Percentiles rank a stretch among this genome's conserved stretches.
Evolutionary conservation across 1,140 invertebrate species (phyloP).

Genomic region (Macrotrachela quadricornifera): DNA sequence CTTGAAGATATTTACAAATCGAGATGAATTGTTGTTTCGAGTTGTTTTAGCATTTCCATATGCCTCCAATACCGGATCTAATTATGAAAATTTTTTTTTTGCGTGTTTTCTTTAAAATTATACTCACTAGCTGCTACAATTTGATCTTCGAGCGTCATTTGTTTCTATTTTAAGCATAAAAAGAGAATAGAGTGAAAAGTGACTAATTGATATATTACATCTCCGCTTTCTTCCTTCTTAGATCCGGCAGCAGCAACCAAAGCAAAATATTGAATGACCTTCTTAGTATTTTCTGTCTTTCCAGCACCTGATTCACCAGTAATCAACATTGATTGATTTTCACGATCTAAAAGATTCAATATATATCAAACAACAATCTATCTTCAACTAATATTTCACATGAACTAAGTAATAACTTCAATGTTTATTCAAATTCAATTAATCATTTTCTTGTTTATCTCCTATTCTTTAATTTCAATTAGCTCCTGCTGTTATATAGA

Average conservation of each 20-base stretch:
- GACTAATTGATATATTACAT: background rate
- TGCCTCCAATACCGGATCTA: conserved; percentile 35
- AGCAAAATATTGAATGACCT: conserved; percentile 45
- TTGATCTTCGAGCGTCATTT: conserved; percentile 38
- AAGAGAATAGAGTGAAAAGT: conserved; percentile 10
- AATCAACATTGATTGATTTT: conserved; percentile 19
- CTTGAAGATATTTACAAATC: conserved; percentile 31
- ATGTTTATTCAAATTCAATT: too few relatives aligned
- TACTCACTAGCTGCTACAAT: conserved; percentile 33
- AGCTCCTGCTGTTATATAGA: too few relatives aligned
- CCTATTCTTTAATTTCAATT: too few relatives aligned
- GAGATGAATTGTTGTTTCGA: conserved; percentile 41
- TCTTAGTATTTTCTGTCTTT: conserved; percentile 46
- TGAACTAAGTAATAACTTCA: too few relatives aligned
- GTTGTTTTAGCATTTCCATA: conserved; percentile 42
- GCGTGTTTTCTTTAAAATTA: too few relatives aligned
- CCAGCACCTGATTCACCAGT: conserved; percentile 45
- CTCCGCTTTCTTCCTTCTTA: background rate
- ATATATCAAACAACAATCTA: background rate
- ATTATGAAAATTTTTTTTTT: too few relatives aligned
- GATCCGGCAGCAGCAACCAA: conserved; percentile 28
- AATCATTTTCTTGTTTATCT: too few relatives aligned
- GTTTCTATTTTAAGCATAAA: background rate
- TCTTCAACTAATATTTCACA: too few relatives aligned
- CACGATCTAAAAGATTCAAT: conserved; percentile 10